Evolutionary conservation across 2,888 invertebrate species (phyloP).

Genomic region (Callyntrura sp.): DNA sequence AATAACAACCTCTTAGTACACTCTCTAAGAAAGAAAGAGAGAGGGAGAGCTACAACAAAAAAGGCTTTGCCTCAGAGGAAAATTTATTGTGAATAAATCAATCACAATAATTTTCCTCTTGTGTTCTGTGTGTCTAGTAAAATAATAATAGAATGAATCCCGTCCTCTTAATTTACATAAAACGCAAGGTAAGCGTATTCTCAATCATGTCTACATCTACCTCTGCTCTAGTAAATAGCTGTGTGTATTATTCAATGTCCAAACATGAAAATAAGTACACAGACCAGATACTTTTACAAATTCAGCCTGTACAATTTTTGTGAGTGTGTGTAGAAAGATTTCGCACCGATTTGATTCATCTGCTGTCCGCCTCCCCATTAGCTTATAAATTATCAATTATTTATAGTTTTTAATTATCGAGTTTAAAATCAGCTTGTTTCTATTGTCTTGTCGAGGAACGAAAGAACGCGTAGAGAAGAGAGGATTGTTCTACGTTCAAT

Average conservation of each 20-base stretch:
- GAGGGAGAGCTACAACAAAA: slow-evolving; percentile 7
- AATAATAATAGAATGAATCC: slow-evolving; percentile 58
- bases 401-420: slow-evolving; percentile 84
- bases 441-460: slow-evolving; percentile 19
- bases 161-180: slow-evolving; percentile 74
- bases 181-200: not conserved
- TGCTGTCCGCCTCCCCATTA: slow-evolving; percentile 82
- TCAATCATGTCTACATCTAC: not conserved
- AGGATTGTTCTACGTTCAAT: not conserved
- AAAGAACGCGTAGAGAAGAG: not conserved
- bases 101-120: slow-evolving; percentile 73
- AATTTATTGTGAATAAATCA: slow-evolving; percentile 76
- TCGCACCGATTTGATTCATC: slow-evolving; percentile 81
- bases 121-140: slow-evolving; percentile 54
- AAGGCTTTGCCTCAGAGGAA: slow-evolving; percentile 64
- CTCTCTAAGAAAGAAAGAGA: not conserved
- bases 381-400: slow-evolving; percentile 84
- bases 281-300: slow-evolving; percentile 1
- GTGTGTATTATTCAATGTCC: not conserved
- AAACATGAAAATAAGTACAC: not conserved
- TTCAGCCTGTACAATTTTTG: slow-evolving; percentile 33
- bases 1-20: slow-evolving; percentile 2
- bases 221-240: not conserved
- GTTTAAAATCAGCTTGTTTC: slow-evolving; percentile 73
- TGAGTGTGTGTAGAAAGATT: slow-evolving; percentile 66